phyloP scores from a whole-genome alignment of 2,797 vertebrate species.

The Discoglossus pictus region DNA sequence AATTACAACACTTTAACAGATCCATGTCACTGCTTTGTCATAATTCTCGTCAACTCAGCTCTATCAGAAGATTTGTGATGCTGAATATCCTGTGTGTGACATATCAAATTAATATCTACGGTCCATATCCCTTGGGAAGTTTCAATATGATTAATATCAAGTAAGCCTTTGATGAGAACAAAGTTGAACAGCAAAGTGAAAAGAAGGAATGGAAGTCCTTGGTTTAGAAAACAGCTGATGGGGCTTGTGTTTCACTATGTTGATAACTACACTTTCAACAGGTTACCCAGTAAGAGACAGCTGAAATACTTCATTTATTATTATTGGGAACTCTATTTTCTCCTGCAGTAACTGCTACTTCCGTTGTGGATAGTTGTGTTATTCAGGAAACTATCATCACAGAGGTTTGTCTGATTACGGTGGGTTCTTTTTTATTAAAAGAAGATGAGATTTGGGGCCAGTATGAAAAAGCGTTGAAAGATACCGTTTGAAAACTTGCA shows the following conservation, averaged over 20 bases:
- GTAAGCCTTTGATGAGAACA: slow-evolving; percentile 47
- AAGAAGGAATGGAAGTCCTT: slow-evolving; percentile 60
- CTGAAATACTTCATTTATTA: slow-evolving; percentile 51
- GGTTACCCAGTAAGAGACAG: slow-evolving; percentile 58
- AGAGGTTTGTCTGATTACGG: slow-evolving; percentile 39
- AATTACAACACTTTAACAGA: too few species aligned
- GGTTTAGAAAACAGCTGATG: slow-evolving; percentile 64
- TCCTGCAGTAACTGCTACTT: slow-evolving; percentile 28
- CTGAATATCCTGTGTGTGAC: slow-evolving; percentile 37
- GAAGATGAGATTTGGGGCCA: slow-evolving; percentile 9
- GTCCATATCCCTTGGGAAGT: slow-evolving; percentile 47
- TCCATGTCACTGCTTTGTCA: too few species aligned
- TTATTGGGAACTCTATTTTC: slow-evolving; percentile 30
- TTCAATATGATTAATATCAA: slow-evolving; percentile 43
- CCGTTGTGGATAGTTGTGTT: slow-evolving; percentile 38
- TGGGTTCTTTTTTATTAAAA: slow-evolving; percentile 8
- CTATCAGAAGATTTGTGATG: not conserved
- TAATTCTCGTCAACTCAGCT: not conserved
- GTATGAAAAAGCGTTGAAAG: slow-evolving; percentile 28
- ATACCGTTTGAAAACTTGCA: not conserved
- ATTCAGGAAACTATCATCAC: slow-evolving; percentile 36
- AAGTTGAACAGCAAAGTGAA: slow-evolving; percentile 38
- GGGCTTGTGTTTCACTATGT: slow-evolving; percentile 67
- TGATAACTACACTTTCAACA: slow-evolving; percentile 67
- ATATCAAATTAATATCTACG: slow-evolving; percentile 23